Conservation (phyloP, 53 echinoderm and acorn worm genomes). For the Echinarachnius parma region DNA sequence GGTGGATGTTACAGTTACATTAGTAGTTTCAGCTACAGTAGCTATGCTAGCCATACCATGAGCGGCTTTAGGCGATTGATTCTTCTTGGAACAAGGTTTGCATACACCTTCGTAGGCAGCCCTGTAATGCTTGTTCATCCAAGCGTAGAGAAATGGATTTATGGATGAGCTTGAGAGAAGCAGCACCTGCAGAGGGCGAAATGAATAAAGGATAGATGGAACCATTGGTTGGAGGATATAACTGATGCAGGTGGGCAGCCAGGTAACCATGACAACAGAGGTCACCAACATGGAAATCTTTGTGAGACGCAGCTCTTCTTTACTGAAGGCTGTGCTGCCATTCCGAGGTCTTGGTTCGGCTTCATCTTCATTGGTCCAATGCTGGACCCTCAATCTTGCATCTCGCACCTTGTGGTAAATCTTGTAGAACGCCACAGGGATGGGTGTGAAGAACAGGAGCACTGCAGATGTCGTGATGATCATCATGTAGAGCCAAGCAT, state of each 20-base stretch:
- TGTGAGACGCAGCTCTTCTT: slow-evolving; percentile 69
- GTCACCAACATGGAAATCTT: slow-evolving; percentile 63
- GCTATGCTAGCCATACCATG: too few species aligned
- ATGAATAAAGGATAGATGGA: slow-evolving; percentile 1
- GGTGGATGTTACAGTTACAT: too few species aligned
- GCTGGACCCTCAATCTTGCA: not conserved
- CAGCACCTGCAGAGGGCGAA: slow-evolving; percentile 52
- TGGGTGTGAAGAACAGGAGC: slow-evolving; percentile 4
- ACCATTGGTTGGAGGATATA: slow-evolving; percentile 2
- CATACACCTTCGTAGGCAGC: slow-evolving; percentile 52
- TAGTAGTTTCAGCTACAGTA: too few species aligned
- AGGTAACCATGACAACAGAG: slow-evolving; percentile 43
- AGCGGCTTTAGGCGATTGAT: too few species aligned
- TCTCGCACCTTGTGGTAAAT: slow-evolving; percentile 9
- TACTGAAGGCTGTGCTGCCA: slow-evolving; percentile 8
- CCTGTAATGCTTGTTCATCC: slow-evolving; percentile 62
- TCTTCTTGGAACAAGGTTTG: slow-evolving; percentile 10
- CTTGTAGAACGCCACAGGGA: slow-evolving; percentile 2
- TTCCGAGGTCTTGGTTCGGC: not conserved
- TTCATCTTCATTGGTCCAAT: slow-evolving; percentile 3
- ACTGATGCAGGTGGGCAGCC: slow-evolving; percentile 62
- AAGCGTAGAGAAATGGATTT: slow-evolving; percentile 78
- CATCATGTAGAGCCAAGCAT: slow-evolving; percentile 25
- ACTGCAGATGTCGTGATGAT: slow-evolving; percentile 1
- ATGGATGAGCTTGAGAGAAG: slow-evolving; percentile 69